Conservation (phyloP, 2,797 vertebrate genomes). For the Eulemur mongoz region DNA sequence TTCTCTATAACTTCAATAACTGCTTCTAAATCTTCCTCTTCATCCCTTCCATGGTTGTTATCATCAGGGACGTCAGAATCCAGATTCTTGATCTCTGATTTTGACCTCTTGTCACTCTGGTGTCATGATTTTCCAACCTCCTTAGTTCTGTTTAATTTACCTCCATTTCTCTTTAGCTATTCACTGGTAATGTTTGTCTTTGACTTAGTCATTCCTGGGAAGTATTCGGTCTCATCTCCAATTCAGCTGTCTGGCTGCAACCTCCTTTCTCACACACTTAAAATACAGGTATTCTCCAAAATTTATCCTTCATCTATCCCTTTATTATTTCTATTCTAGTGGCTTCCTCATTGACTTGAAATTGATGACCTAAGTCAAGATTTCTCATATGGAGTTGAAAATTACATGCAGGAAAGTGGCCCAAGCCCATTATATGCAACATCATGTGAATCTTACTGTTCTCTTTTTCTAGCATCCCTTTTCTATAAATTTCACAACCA, state of each 20-base stretch:
- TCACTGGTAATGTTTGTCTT: neutral
- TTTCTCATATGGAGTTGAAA: conserved; percentile 5
- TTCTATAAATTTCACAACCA: neutral
- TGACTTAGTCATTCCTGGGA: neutral
- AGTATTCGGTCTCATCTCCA: neutral
- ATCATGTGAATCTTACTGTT: neutral
- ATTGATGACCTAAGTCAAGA: neutral
- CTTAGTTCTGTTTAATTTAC: neutral
- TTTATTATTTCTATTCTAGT: conserved; percentile 6
- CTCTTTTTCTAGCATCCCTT: neutral
- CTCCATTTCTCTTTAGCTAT: neutral
- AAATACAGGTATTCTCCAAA: neutral
- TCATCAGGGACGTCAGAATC: neutral
- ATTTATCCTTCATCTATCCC: neutral
- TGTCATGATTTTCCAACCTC: neutral
- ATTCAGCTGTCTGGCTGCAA: neutral
- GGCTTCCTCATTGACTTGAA: neutral
- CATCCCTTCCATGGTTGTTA: neutral
- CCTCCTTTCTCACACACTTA: neutral
- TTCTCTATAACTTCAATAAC: neutral
- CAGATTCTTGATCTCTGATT: neutral
- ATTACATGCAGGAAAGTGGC: neutral
- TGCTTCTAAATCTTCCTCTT: neutral
- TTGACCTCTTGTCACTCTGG: neutral
- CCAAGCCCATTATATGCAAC: neutral